Percentiles rank a stretch among this genome's conserved stretches.
phyloP scores from a whole-genome alignment of 2,113 vertebrate species.

The Ameiurus melas region DNA sequence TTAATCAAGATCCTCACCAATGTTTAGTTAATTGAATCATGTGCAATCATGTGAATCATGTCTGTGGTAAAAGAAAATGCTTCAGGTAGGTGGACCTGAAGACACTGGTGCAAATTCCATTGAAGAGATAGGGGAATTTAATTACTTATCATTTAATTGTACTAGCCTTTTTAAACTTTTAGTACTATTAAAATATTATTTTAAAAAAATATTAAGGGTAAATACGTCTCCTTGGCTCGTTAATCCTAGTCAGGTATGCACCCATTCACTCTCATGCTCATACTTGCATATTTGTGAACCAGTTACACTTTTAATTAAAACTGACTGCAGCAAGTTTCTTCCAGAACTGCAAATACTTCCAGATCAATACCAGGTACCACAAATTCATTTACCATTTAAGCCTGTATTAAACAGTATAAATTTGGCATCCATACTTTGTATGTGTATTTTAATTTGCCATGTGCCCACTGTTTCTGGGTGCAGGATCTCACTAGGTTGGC shows the following conservation, averaged over 20 bases:
- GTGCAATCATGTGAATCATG: not conserved
- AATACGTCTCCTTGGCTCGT: no score
- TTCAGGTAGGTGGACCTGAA: conserved; percentile 4
- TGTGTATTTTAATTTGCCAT: not conserved
- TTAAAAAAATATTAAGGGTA: not conserved
- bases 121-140: not conserved
- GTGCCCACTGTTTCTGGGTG: not conserved
- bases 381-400: no score
- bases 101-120: not conserved
- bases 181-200: not conserved
- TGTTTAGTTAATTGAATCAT: conserved; percentile 29
- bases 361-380: not conserved
- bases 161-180: not conserved
- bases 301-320: not conserved
- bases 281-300: not conserved
- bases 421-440: not conserved
- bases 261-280: not conserved
- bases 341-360: not conserved
- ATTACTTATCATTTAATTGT: conserved; percentile 12
- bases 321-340: not conserved
- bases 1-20: conserved; percentile 32
- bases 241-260: not conserved
- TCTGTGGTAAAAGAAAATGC: conserved; percentile 21
- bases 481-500: not conserved
- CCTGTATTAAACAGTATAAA: not conserved